Evolutionary conservation across 2,113 vertebrate species (phyloP), one percentile per base, ranked within the genome.

Genomic region (Brachypteracias leptosomus): DNA sequence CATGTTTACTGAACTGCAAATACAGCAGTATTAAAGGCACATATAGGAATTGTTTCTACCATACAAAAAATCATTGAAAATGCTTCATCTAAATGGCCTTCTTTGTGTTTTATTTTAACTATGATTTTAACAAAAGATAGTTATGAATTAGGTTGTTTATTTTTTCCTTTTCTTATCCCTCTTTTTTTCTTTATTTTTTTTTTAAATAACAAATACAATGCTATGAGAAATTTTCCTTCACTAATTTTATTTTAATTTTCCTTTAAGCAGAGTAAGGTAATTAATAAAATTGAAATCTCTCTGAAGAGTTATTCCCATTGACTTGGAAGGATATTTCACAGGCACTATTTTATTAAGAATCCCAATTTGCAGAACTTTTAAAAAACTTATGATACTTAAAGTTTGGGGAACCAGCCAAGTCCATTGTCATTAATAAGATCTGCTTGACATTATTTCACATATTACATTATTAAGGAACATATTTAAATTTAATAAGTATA

Each of bases 1-100:
- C 96, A 95, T 84, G 89, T 96, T 97, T 95, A 73, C 94, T 76
- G 72, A 98, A 96, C 84, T 98, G 97, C 94, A 24, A 97, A 96
- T 94, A 84, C 96, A 97, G 97, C 97, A 95, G 89, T 97, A 96
- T 94, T 92, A 81, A 75, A 97, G 33, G 33, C 73, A 90, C 95
- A 90, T 68, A 82, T 90, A 97, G 88, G 65, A 96, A 54, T 87
- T 88, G 70, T 95, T 97, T 93, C 88, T 73, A 85, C 71, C 58
- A 92, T 16, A 84, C 95, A 93, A 95, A 87, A 86, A 73, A 25
- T 65, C 58, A 90, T 68, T 94, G 68, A 82, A 96, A 95, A 70
- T 16, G 73, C 35, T 97, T 97, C 16, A 88, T 94, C 51, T 94
- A 90, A 97, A 94, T 93, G 88, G 35, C 47, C 80, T 87, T 84